Evolutionary conservation across 1,140 invertebrate species (phyloP).

Genomic region (Apocrypta bakeri): DNA sequence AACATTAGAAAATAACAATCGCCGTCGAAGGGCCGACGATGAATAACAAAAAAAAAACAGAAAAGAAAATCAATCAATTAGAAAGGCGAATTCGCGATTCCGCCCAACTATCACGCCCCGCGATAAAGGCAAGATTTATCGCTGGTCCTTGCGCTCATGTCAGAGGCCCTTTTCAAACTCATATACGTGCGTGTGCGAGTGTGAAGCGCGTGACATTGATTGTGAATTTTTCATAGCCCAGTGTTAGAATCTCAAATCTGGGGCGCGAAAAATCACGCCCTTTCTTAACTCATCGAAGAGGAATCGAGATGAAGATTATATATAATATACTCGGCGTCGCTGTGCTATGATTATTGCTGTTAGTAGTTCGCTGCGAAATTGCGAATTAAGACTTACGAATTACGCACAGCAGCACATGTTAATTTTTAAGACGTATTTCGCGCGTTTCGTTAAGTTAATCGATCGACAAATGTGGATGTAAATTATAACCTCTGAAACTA

Average conservation of each 20-base stretch:
- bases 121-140: constrained; percentile 48
- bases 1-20: not conserved
- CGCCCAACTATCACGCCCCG: constrained; percentile 47
- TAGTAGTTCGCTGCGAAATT: too few species aligned
- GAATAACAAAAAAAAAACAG: not conserved
- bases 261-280: constrained; percentile 43
- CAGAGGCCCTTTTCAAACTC: not conserved
- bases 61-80: constrained; percentile 49
- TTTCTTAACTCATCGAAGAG: not conserved
- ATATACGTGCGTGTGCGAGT: too few species aligned
- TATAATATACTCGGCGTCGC: too few species aligned
- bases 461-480: too few species aligned
- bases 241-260: constrained; percentile 9
- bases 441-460: too few species aligned
- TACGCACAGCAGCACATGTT: too few species aligned
- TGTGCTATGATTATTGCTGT: too few species aligned
- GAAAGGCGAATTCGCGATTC: constrained; percentile 34
- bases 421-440: too few species aligned
- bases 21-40: not conserved
- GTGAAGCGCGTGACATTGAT: constrained; percentile 45
- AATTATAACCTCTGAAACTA: too few species aligned
- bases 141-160: not conserved
- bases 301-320: too few species aligned
- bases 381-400: too few species aligned
- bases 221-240: constrained; percentile 46